Base-by-base conservation (phyloP, 2,888 invertebrate species). In the Elaeidobius kamerunicus region DNA sequence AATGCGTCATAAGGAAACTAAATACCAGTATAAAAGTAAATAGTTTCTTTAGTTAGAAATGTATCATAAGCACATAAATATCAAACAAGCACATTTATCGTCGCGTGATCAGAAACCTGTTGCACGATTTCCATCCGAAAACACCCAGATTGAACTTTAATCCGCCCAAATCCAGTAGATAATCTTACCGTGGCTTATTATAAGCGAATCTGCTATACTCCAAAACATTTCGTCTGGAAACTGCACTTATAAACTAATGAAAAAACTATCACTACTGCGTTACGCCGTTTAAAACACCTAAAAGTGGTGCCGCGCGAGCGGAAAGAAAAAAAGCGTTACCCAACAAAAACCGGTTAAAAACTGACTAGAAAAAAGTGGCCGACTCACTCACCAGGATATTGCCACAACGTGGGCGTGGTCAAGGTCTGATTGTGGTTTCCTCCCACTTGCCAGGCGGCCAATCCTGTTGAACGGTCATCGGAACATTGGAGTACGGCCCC, bases 331-430 rank as follows among this genome's bases (percentile, higher is more conserved):
- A 60, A 60, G 51, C 56, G 48, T 58, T 51, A 59, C 60, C 55
- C 57, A 60, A 60, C 59, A 60, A 60, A 63, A 63, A 64, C 63
- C 62, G 63, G 63, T 64, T 58, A 61, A 61, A 62, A 63, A 62
- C 56, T 55, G 52, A 42, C n/a, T 23, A 17, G 50, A 41, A 56
- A 57, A 58, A 52, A 58, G 52, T 54, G 54, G 45, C 44, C 51
- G 47, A 56, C 46, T 32, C 52, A 79, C 83, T 82, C 79, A 81
- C 82, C 78, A 53, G 88, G 87, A 78, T 89, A 89, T 76, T 88
- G 88, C 88, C 88, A 89, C 69, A 88, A 79, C 50, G 88, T 82
- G 46, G 84, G 82, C 68, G 85, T 78, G 68, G 83, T 78, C 63
- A 84, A 75, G 66, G 76, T 71, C 67, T 76, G 74, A 65, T 72